Base-by-base conservation (phyloP, 1,140 invertebrate genomes). In the Metopolophium dirhodum region DNA sequence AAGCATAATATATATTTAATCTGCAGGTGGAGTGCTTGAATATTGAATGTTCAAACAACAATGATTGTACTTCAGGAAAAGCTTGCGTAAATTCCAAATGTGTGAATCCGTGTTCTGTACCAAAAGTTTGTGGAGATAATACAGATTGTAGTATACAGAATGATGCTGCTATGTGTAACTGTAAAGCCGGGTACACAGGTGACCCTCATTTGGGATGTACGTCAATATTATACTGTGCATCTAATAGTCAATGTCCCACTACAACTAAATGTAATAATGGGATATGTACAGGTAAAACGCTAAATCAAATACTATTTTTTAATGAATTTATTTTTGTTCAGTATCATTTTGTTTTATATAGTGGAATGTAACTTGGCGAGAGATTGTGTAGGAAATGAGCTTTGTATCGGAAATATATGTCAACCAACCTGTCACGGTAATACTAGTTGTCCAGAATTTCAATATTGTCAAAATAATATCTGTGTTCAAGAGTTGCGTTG, bases 401-500 rank as follows among this genome's bases (percentile, higher is more conserved):
- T 98, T 23, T 98, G 98, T 94, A 97, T 98, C 92, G 96, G 97
- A 95, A 96, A 96, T 20, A 96, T 97, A 23, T 98, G 98, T 94
- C 97, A 97, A 94, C 96, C 97, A n/a, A 97, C 97, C 7, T 98
- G 98, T 94, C 96, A 96, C 94, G 95, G 96, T 1, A 98, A 98
- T 94, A 95, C 96, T 0, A 97, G 97, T 4, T 98, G 98, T 95
- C 97, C 97, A 0, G 96, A 97, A 87, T 97, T 97, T 94, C 97
- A 98, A 95, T 97, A 96, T 94, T 98, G 98, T 94, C 96, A 96
- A 90, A 98, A 98, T 94, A 97, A 96, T 94, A 97, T 98, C 93
- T 98, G 98, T 94, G 97, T 96, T 37, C 97, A 98, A 96, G 97
- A 98, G 95, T 95, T 97, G 14, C 96, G 97, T 94, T 98, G 98